A percentile compares a stretch with the other conserved stretches of the same genome.
Evolutionary conservation across 30 jellyfish, hydroid and myxozoan species (phyloP).

Genomic region (Cassiopea andromeda): DNA sequence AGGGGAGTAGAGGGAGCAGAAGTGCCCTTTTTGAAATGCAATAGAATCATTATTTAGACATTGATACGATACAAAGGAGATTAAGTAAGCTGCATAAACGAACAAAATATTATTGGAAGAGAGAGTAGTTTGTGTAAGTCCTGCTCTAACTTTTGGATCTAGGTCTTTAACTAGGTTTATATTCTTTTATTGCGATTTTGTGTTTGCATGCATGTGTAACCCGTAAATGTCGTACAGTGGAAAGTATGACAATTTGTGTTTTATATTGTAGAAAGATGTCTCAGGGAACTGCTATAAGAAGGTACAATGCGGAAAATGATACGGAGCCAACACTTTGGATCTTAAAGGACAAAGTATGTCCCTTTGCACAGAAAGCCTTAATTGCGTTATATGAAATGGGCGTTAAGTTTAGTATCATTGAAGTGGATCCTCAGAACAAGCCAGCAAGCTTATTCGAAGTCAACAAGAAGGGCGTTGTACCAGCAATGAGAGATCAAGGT

Average conservation of each 20-base stretch:
- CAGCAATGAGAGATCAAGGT: conserved; percentile 77
- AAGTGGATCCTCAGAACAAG: conserved; percentile 55
- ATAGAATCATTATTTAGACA: too few species aligned
- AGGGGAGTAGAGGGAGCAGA: too few species aligned
- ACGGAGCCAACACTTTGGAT: conserved; percentile 63
- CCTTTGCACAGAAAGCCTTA: conserved; percentile 66
- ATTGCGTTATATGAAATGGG: conserved; percentile 59
- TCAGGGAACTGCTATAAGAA: conserved; percentile 30
- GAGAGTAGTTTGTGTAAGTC: too few species aligned
- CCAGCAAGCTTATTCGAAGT: conserved; percentile 72
- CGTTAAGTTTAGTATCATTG: conserved; percentile 43
- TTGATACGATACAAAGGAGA: too few species aligned
- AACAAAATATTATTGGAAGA: too few species aligned
- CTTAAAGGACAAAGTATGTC: conserved; percentile 50
- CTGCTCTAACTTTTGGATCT: too few species aligned
- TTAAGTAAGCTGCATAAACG: too few species aligned
- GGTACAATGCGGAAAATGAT: conserved; percentile 19
- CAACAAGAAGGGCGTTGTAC: conserved; percentile 75
- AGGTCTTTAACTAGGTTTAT: too few species aligned
- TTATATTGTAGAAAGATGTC: background rate
- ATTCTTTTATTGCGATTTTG: too few species aligned
- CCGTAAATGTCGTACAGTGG: too few species aligned
- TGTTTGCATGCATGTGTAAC: too few species aligned
- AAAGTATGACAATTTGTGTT: background rate
- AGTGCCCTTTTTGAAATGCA: too few species aligned